phyloP scores from a whole-genome alignment of 2,113 vertebrate species.

The Coreoperca whiteheadi region DNA sequence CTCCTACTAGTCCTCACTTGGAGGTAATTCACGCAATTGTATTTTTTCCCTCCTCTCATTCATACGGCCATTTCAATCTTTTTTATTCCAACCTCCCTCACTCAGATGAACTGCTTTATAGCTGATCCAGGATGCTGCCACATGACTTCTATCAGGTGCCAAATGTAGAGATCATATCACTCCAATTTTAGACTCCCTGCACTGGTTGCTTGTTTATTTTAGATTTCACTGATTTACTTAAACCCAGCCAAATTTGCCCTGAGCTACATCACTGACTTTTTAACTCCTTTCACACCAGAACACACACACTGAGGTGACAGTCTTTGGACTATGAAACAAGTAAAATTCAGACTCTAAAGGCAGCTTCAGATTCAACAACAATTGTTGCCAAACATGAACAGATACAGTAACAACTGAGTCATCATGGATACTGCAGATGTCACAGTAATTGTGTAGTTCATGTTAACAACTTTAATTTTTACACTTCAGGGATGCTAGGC shows the following conservation, averaged over 20 bases:
- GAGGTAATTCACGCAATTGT: constrained; percentile 17
- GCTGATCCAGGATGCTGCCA: not conserved
- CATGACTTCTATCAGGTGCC: not conserved
- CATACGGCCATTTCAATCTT: not conserved
- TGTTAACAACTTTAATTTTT: constrained; percentile 17
- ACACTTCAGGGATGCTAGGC: constrained; percentile 6
- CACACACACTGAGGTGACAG: not conserved
- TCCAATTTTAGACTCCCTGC: constrained; percentile 13
- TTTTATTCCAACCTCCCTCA: constrained; percentile 12
- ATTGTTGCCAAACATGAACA: not conserved
- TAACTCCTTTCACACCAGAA: not conserved
- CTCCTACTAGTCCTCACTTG: not conserved
- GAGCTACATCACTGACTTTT: not conserved
- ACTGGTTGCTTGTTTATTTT: constrained; percentile 22
- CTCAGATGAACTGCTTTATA: constrained; percentile 1
- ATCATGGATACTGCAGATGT: constrained; percentile 11
- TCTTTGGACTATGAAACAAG: not conserved
- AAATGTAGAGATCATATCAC: constrained; percentile 23
- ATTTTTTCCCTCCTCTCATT: not conserved
- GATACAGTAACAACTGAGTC: not conserved
- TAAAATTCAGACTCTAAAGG: not conserved
- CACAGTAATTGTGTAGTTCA: constrained; percentile 13
- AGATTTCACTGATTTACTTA: constrained; percentile 9
- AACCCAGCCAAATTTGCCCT: not conserved
- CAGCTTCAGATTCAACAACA: not conserved